Conservation (phyloP, 1,140 invertebrate genomes). For the Drosophila pandora region DNA sequence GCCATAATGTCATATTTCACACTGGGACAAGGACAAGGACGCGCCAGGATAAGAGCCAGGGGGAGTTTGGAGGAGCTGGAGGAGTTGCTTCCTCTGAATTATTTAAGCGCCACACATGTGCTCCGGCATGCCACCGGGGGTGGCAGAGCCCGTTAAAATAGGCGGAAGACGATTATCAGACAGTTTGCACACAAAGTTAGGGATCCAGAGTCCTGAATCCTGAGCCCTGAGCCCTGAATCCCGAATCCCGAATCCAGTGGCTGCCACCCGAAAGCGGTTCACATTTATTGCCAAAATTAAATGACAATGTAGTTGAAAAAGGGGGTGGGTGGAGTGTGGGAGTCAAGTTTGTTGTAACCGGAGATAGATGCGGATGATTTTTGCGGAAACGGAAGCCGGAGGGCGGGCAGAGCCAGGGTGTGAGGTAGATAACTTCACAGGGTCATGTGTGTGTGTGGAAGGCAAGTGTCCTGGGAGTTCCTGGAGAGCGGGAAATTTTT, state of each 20-base stretch:
- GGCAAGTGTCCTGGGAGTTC: not conserved
- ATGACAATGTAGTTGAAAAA: slow-evolving; percentile 76
- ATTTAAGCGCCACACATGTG: slow-evolving; percentile 79
- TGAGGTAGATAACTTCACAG: slow-evolving; percentile 16
- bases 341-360: slow-evolving; percentile 56
- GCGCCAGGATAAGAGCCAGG: slow-evolving; percentile 1
- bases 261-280: slow-evolving; percentile 32
- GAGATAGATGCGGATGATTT: slow-evolving; percentile 62
- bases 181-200: slow-evolving; percentile 81
- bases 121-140: slow-evolving; percentile 3
- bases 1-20: slow-evolving; percentile 79
- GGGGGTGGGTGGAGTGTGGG: slow-evolving; percentile 12
- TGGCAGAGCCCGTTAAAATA: slow-evolving; percentile 67
- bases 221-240: not conserved
- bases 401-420: not conserved
- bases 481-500: slow-evolving; percentile 58
- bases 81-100: slow-evolving; percentile 71
- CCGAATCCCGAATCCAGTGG: slow-evolving; percentile 2
- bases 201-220: not conserved
- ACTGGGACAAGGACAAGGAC: slow-evolving; percentile 27
- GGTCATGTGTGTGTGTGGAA: not conserved
- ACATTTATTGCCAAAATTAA: slow-evolving; percentile 83
- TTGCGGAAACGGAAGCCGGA: slow-evolving; percentile 6
- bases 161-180: slow-evolving; percentile 82
- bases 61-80: no score